Percentiles rank a stretch among this genome's conserved stretches.
phyloP scores from a whole-genome alignment of 1,140 invertebrate genomes.

The Hesperophylax magnus region DNA sequence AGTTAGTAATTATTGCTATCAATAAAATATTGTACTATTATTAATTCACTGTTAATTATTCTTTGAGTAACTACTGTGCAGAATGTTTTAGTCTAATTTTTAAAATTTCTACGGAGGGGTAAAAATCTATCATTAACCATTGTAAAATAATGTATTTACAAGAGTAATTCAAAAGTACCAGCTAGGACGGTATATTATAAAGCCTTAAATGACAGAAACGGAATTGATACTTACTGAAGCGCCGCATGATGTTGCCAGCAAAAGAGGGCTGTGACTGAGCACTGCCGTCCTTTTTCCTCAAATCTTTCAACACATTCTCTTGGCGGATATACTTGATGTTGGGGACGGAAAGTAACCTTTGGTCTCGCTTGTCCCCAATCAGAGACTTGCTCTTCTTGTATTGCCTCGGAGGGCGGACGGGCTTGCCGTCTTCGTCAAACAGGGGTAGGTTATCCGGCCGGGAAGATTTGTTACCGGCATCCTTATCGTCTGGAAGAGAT shows the following conservation, averaged over 20 bases:
- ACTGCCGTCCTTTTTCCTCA: constrained; percentile 64
- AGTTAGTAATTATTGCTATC: no score
- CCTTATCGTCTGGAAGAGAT: constrained; percentile 60
- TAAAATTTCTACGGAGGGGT: constrained; percentile 5
- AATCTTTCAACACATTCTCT: constrained; percentile 62
- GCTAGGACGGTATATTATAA: constrained; percentile 20
- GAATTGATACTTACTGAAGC: constrained; percentile 86
- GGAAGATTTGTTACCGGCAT: constrained; percentile 59
- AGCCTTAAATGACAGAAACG: constrained; percentile 11
- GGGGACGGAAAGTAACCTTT: constrained; percentile 81
- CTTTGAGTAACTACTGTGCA: constrained; percentile 26
- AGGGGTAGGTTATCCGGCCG: constrained; percentile 77
- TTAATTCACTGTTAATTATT: neutral
- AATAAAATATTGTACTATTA: neutral
- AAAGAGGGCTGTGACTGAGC: constrained; percentile 70
- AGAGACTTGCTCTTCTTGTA: constrained; percentile 71
- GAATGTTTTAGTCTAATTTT: constrained; percentile 4
- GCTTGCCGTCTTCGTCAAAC: constrained; percentile 73
- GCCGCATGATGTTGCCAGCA: constrained; percentile 81
- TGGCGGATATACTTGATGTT: constrained; percentile 79
- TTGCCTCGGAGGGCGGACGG: constrained; percentile 74
- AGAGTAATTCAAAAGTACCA: constrained; percentile 11
- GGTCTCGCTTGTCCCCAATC: constrained; percentile 72
- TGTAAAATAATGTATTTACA: constrained; percentile 37
- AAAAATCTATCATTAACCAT: constrained; percentile 11